Base-by-base conservation (phyloP, 2,113 vertebrate genomes). In the Actenoides lindsayi region DNA sequence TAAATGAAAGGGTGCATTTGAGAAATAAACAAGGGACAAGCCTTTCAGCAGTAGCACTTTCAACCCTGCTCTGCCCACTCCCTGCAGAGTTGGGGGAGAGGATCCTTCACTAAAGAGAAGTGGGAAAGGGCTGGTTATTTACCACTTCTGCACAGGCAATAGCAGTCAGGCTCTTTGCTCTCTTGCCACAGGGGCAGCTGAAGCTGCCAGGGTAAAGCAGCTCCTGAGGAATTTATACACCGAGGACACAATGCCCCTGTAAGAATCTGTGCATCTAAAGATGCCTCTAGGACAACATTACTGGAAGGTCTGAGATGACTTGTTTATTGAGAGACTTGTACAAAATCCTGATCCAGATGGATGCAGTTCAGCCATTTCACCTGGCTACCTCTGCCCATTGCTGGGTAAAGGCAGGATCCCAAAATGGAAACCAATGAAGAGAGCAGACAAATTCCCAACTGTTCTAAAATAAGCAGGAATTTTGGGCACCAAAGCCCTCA, bases 41-140 rank as follows among this genome's bases (percentile, higher is more conserved):
- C 11, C 35, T 87, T 89, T 42, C 21, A 62, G 83, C 31, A 31
- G 18, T 48, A 87, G 37, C 30, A 14, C 4, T 79, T 88, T 90
- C 65, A 57, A 19, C 28, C 23, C 60, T 24, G 30, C 10, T n/a
- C 57, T 88, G 63, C 18, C 11, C 24, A 65, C 2, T 21, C 18
- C 27, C 33, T 2, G 1, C 59, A 86, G 64, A 1, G 1, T 16
- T 0, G 0, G 1, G 14, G 6, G 12, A 80, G 42, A 69, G 14
- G 51, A 88, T n/a, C 51, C 37, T 35, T 33, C 48, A 24, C 57
- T 69, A 7, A 69, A 56, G 44, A 84, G 44, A 53, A 87, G 11
- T 24, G 31, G 50, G 24, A 75, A 75, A 82, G n/a, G 16, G 25
- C 30, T 71, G 60, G 13, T 60, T 86, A 33, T 81, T 95, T 75